phyloP scores from a whole-genome alignment of 2,113 vertebrate species.

The Apodemus speciosus region DNA sequence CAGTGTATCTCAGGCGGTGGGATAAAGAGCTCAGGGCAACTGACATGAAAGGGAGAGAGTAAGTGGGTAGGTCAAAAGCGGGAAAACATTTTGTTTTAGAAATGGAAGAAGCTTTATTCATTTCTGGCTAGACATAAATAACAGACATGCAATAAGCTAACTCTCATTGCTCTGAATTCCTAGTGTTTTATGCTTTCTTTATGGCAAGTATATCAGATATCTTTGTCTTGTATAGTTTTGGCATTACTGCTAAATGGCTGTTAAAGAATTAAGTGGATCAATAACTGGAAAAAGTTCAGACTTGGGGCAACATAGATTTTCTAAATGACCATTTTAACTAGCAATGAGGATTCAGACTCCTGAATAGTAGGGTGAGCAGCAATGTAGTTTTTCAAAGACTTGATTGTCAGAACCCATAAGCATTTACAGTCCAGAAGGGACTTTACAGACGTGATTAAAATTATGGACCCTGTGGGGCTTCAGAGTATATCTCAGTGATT shows the following conservation, averaged over 20 bases:
- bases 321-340: constrained; percentile 51
- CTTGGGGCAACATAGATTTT: background rate
- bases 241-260: background rate
- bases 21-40: constrained; percentile 52
- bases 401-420: background rate
- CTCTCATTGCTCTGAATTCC: constrained; percentile 1
- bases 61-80: constrained; percentile 34
- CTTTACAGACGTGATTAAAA: constrained; percentile 47
- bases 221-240: background rate
- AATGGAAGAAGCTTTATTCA: constrained; percentile 28
- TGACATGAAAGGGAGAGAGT: constrained; percentile 65
- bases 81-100: constrained; percentile 63
- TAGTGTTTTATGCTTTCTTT: background rate
- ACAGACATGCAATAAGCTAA: background rate
- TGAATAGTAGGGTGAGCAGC: background rate
- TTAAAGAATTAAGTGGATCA: constrained; percentile 37
- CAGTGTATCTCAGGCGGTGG: constrained; percentile 6
- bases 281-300: constrained; percentile 13
- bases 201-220: background rate
- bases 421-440: constrained; percentile 20
- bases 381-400: constrained; percentile 21
- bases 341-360: constrained; percentile 27
- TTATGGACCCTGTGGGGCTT: background rate
- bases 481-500: background rate
- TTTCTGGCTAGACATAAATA: background rate